phyloP scores from a whole-genome alignment of 2,113 vertebrate species.

The Chroicocephalus ridibundus region DNA sequence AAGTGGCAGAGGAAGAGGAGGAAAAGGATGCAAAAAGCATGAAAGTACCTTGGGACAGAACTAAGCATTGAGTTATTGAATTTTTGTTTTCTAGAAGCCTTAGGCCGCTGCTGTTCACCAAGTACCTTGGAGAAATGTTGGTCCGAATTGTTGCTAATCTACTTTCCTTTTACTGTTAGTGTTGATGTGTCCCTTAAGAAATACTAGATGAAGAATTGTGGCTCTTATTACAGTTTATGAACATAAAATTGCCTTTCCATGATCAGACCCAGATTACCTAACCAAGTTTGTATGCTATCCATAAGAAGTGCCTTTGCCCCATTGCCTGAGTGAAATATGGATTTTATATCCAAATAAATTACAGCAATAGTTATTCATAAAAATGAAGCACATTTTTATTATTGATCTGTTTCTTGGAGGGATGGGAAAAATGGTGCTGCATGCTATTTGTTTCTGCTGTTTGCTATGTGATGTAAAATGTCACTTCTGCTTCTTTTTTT shows the following conservation, averaged over 20 bases:
- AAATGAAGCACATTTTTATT: constrained; percentile 20
- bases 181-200: background rate
- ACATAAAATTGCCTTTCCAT: background rate
- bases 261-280: background rate
- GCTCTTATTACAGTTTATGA: background rate
- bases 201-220: background rate
- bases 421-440: background rate
- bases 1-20: background rate
- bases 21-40: background rate
- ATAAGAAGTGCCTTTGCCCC: background rate
- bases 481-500: background rate
- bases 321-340: background rate
- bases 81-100: background rate
- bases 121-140: background rate
- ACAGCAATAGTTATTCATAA: background rate
- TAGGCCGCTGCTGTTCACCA: background rate
- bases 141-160: background rate
- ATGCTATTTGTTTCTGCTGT: background rate
- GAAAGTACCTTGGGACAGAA: background rate
- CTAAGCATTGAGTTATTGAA: background rate
- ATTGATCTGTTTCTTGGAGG: constrained; percentile 24
- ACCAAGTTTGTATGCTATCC: background rate
- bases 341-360: constrained; percentile 30
- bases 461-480: background rate
- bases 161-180: background rate